phyloP scores from a whole-genome alignment of 2,888 invertebrate species.

The Heterodera filipjevi region DNA sequence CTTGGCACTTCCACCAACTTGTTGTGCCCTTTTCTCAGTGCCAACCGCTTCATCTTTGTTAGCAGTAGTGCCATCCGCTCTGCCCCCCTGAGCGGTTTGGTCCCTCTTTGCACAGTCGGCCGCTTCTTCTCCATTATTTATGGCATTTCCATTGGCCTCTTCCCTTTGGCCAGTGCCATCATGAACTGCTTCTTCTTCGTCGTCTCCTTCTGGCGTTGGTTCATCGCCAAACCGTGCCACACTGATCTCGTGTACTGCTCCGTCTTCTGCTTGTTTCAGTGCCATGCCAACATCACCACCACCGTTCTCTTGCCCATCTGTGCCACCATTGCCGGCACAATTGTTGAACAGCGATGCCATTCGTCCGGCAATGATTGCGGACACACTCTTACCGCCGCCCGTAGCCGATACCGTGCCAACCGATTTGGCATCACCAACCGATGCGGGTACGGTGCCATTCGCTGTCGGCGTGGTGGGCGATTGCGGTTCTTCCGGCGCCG shows the following conservation, averaged over 20 bases:
- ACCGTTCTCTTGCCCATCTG: not conserved
- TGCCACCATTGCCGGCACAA: not conserved
- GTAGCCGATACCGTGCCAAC: too few species aligned
- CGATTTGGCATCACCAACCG: not conserved
- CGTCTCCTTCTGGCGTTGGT: not conserved
- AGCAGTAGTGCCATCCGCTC: too few species aligned
- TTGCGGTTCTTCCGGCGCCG: not conserved
- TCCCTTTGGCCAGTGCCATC: too few species aligned
- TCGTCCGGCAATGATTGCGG: constrained; percentile 3
- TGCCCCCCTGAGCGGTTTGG: too few species aligned
- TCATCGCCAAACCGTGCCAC: not conserved
- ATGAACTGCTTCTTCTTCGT: too few species aligned
- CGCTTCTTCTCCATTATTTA: too few species aligned
- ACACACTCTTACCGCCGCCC: not conserved
- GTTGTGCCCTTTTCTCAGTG: too few species aligned
- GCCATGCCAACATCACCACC: not conserved
- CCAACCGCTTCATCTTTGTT: too few species aligned
- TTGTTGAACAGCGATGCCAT: constrained; percentile 26
- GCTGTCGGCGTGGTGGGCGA: not conserved
- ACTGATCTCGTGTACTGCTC: not conserved
- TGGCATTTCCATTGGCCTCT: too few species aligned
- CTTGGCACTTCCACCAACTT: too few species aligned
- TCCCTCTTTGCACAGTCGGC: too few species aligned
- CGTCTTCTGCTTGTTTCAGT: not conserved
- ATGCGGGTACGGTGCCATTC: not conserved